Percentiles rank a stretch among this genome's conserved stretches.
Conservation (phyloP, 1,140 invertebrate genomes). For the Macrostomum lignano region DNA sequence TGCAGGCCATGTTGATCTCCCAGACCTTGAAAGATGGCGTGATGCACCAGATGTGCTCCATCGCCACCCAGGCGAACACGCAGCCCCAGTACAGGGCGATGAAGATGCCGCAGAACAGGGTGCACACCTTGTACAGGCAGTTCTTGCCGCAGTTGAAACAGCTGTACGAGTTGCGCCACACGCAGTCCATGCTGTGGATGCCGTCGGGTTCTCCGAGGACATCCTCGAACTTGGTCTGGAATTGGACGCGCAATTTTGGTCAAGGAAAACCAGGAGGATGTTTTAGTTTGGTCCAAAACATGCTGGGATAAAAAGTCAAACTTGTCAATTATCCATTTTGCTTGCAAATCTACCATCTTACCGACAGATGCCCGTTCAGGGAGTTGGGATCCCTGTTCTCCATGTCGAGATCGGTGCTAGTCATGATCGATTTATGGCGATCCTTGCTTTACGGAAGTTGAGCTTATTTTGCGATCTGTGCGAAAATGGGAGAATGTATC, state of each 20-base stretch:
- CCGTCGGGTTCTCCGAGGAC: slow-evolving; percentile 46
- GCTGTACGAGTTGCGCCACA: slow-evolving; percentile 39
- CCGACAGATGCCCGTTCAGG: slow-evolving; percentile 7
- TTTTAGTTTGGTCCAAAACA: no score
- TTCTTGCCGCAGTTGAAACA: slow-evolving; percentile 40
- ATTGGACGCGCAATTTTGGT: no score
- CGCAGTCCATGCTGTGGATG: slow-evolving; percentile 40
- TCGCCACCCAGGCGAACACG: no score
- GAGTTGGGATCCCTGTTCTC: slow-evolving; percentile 9
- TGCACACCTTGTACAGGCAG: slow-evolving; percentile 40
- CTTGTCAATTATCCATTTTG: no score
- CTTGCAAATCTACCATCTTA: no score
- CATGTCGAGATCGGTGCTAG: slow-evolving; percentile 8
- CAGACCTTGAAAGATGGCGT: slow-evolving; percentile 15
- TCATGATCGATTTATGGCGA: no score
- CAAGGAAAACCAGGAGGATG: no score
- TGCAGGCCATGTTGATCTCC: slow-evolving; percentile 35
- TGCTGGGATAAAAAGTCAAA: neutral
- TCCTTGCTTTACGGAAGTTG: no score
- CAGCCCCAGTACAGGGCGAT: no score
- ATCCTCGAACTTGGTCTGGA: slow-evolving; percentile 36
- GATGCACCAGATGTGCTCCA: no score
- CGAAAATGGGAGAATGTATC: no score
- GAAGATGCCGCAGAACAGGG: slow-evolving; percentile 37
- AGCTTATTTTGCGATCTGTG: no score